phyloP scores from a whole-genome alignment of 2,888 invertebrate species.

The Amphipoea lucens region DNA sequence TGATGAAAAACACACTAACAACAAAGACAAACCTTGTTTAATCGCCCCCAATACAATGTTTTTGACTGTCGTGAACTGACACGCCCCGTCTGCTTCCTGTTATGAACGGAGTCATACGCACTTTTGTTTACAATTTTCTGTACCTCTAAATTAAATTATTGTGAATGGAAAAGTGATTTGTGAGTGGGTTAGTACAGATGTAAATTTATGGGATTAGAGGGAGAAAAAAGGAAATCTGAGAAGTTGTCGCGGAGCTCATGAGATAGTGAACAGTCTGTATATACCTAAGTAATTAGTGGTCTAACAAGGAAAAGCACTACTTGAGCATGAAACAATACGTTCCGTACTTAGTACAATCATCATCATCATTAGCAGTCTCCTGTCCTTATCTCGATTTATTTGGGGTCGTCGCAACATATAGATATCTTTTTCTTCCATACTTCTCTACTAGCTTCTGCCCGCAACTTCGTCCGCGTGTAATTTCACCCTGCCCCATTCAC shows the following conservation, averaged over 20 bases:
- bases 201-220: too few relatives aligned
- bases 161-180: conserved; percentile 18
- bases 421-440: too few relatives aligned
- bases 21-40: conserved; percentile 24
- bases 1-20: conserved; percentile 12
- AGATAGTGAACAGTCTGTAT: background rate
- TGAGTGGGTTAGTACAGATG: too few relatives aligned
- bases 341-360: too few relatives aligned
- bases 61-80: conserved; percentile 28
- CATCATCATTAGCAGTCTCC: too few relatives aligned
- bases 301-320: background rate
- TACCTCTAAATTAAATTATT: conserved; percentile 17
- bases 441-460: background rate
- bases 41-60: conserved; percentile 17
- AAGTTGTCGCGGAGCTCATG: background rate
- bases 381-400: too few relatives aligned
- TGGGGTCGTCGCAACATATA: too few relatives aligned
- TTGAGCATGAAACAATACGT: too few relatives aligned
- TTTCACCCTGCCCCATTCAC: too few relatives aligned
- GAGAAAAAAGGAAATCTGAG: background rate
- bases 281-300: background rate
- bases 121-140: conserved; percentile 18
- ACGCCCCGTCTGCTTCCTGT: conserved; percentile 11
- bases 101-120: conserved; percentile 1
- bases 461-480: too few relatives aligned